These are phyloP conservation scores for Lottia scabra DNA, from an alignment of 2,888 invertebrate genomes.

Conservation along the genomic window DNA sequence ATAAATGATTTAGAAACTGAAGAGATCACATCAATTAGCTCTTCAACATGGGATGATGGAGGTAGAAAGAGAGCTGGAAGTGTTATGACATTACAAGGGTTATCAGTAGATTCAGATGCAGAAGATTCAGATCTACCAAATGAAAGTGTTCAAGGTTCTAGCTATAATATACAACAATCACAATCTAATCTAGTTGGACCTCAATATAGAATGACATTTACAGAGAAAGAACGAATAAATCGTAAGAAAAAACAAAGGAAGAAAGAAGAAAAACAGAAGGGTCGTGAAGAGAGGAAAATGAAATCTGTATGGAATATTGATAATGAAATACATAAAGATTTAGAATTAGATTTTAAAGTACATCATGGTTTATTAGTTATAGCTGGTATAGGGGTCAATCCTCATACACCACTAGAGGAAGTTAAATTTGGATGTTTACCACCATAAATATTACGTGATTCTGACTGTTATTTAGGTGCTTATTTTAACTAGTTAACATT, in stretches of 20 bases:
- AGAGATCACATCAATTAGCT: conserved; percentile 28
- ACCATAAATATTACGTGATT: conserved; percentile 10
- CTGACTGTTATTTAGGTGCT: no score
- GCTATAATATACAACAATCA: conserved; percentile 14
- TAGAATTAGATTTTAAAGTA: conserved; percentile 55
- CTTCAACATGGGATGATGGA: conserved; percentile 1
- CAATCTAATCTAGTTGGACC: conserved; percentile 44
- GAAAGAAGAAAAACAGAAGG: conserved; percentile 57
- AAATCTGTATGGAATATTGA: conserved; percentile 63
- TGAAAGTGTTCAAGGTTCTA: neutral
- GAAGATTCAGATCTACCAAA: conserved; percentile 17
- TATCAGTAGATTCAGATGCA: conserved; percentile 27
- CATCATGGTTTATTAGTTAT: conserved; percentile 55
- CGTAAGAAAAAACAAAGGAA: conserved; percentile 42
- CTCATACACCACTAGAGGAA: conserved; percentile 41
- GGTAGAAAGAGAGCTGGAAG: conserved; percentile 16
- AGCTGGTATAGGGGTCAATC: conserved; percentile 51
- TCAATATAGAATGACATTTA: conserved; percentile 52
- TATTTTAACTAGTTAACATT: no score
- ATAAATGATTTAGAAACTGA: conserved; percentile 27
- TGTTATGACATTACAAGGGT: conserved; percentile 4
- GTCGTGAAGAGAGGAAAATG: conserved; percentile 52
- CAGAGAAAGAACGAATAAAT: conserved; percentile 48
- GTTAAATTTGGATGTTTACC: conserved; percentile 49
- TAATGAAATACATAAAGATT: conserved; percentile 46